Conservation (phyloP, 2,113 vertebrate genomes). For the Cyrtonyx montezumae region DNA sequence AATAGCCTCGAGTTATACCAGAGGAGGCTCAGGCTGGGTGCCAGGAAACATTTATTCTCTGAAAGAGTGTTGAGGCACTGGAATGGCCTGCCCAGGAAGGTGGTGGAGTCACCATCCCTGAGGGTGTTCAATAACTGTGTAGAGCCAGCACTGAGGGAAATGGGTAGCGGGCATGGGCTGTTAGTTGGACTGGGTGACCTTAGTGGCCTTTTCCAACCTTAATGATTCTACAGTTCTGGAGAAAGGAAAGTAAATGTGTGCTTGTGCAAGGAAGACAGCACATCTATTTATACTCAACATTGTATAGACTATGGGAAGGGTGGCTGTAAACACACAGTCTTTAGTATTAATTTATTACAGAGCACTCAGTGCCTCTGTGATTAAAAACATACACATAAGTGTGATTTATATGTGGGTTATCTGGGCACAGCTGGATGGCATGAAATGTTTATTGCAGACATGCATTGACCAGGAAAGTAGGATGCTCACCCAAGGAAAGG, state of each 20-base stretch:
- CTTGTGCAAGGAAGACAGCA: neutral
- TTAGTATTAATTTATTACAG: neutral
- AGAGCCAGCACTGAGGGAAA: too few species aligned
- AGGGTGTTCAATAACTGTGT: too few species aligned
- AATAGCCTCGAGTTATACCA: too few species aligned
- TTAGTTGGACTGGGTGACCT: too few species aligned
- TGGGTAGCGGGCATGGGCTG: too few species aligned
- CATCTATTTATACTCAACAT: neutral
- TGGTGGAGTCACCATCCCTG: too few species aligned
- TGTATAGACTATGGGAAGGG: neutral
- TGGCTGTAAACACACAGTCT: neutral
- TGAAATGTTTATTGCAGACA: neutral
- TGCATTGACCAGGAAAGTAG: neutral
- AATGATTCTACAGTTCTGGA: neutral
- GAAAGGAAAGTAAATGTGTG: neutral
- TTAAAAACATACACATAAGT: accelerated
- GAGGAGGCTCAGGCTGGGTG: too few species aligned
- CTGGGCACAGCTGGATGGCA: neutral
- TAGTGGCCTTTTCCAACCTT: too few species aligned
- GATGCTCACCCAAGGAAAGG: neutral
- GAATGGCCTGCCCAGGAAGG: too few species aligned
- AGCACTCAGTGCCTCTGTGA: neutral
- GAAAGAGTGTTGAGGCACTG: too few species aligned
- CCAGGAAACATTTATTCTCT: too few species aligned
- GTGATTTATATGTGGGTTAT: neutral